Percentiles rank a stretch among this genome's conserved stretches.
Evolutionary conservation across 2,113 vertebrate genomes (phyloP).

Genomic region (Ailurus styani): DNA sequence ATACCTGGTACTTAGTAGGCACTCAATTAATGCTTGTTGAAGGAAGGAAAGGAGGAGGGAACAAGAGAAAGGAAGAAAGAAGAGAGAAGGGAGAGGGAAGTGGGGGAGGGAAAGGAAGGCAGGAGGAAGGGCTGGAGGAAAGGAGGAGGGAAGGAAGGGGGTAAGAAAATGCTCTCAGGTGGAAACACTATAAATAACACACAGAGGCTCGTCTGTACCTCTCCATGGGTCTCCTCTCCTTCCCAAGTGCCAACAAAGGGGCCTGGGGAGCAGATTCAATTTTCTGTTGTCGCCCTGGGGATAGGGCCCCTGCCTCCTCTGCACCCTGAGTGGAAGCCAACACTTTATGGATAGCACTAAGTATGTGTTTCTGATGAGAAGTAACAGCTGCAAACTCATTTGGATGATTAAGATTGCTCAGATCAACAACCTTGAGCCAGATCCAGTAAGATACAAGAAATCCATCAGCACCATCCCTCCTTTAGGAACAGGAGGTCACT

Average conservation of each 20-base stretch:
- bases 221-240: not conserved
- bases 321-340: not conserved
- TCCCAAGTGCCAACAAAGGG: not conserved
- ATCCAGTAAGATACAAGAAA: not conserved
- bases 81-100: not conserved
- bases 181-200: not conserved
- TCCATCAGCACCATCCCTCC: not conserved
- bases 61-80: not conserved
- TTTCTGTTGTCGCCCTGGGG: not conserved
- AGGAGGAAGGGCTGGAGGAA: too few species aligned
- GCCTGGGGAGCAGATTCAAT: not conserved
- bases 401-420: not conserved
- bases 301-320: not conserved
- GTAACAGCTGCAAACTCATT: slow-evolving; percentile 17
- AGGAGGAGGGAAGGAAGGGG: not conserved
- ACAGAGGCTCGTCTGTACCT: not conserved
- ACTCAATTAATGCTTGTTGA: not conserved
- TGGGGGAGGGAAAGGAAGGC: not conserved
- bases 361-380: not conserved
- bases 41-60: not conserved
- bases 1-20: not conserved
- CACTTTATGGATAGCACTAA: not conserved
- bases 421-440: not conserved
- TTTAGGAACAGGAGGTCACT: not conserved
- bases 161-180: not conserved